These are phyloP conservation scores for Phylloscopus whistleri DNA, from an alignment of 2,113 vertebrate species.

Conservation along the genomic window DNA sequence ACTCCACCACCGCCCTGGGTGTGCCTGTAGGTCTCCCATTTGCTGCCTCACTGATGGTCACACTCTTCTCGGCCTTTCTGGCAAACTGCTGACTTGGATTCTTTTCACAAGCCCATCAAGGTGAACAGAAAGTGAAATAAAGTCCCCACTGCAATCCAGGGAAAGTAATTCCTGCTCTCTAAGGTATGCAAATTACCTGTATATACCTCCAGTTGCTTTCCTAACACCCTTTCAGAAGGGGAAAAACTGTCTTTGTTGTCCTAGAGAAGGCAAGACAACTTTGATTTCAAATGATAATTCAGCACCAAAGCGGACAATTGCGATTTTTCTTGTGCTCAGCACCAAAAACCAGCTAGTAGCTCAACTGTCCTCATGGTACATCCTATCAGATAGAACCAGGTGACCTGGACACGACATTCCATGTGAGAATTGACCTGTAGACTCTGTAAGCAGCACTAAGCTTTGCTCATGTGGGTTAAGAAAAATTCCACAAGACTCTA, in stretches of 20 bases:
- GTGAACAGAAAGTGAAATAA: not conserved
- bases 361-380: not conserved
- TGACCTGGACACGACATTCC: not conserved
- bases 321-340: not conserved
- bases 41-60: not conserved
- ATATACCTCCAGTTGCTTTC: not conserved
- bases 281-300: not conserved
- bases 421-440: not conserved
- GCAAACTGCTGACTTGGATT: not conserved
- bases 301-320: not conserved
- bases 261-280: not conserved
- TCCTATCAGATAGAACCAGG: not conserved
- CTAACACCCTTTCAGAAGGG: not conserved
- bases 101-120: not conserved
- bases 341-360: not conserved
- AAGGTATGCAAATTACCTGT: not conserved
- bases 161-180: not conserved
- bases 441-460: not conserved
- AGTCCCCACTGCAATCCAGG: not conserved
- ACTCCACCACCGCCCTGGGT: accelerated
- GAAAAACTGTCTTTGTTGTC: not conserved
- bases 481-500: not conserved
- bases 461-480: not conserved
- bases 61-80: not conserved
- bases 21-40: not conserved